Evolutionary conservation across 2,113 vertebrate genomes (phyloP).

Genomic region (Eubucco bourcierii): DNA sequence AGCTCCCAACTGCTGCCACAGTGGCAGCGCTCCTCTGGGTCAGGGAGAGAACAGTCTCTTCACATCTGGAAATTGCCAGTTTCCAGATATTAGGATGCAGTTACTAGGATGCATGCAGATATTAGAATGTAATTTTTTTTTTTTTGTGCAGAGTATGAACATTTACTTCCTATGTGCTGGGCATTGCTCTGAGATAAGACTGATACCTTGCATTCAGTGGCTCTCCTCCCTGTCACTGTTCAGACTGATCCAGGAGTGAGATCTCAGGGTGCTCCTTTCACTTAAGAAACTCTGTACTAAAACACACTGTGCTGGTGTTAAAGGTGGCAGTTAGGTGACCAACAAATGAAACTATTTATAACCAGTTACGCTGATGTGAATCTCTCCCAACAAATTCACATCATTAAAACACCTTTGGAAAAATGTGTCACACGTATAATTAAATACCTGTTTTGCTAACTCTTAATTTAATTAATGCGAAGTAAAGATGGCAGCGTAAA

Average conservation of each 20-base stretch:
- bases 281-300: background rate
- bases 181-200: background rate
- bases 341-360: conserved; percentile 11
- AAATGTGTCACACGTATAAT: conserved; percentile 56
- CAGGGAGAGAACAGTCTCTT: background rate
- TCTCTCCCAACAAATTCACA: conserved; percentile 51
- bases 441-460: conserved; percentile 66
- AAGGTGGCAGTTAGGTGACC: background rate
- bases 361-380: background rate
- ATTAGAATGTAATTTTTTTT: background rate
- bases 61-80: background rate
- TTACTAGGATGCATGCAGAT: background rate
- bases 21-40: background rate
- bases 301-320: background rate
- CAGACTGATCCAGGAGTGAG: background rate
- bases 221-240: background rate
- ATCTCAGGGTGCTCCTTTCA: background rate
- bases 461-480: conserved; percentile 56
- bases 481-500: conserved; percentile 33
- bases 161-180: background rate
- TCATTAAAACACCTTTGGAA: conserved; percentile 55
- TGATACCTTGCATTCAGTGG: accelerated
- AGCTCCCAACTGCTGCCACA: accelerated
- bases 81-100: background rate
- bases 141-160: background rate